Conservation (phyloP, 2,888 invertebrate species). For the Trissonchulus sp. region DNA sequence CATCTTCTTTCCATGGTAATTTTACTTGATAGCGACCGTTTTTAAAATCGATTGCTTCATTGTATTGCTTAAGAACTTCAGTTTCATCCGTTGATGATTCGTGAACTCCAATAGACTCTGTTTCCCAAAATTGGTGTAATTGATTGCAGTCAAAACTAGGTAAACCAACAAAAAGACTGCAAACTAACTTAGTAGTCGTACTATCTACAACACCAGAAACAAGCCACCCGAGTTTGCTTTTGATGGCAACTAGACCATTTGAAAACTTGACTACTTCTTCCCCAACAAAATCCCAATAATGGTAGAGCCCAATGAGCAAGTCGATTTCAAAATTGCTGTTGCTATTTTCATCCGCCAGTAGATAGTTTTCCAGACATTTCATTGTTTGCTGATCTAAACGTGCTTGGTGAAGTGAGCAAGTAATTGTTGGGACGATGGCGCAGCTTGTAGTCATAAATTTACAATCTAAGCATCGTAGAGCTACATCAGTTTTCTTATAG, state of each 20-base stretch:
- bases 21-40: neutral
- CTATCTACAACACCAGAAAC: too few species aligned
- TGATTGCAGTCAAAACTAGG: too few species aligned
- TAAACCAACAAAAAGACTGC: too few species aligned
- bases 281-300: neutral
- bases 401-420: neutral
- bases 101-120: neutral
- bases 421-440: neutral
- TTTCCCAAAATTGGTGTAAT: too few species aligned
- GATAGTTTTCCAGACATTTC: neutral
- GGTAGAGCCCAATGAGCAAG: neutral
- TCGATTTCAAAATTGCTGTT: neutral
- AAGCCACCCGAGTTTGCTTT: too few species aligned
- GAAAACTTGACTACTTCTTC: too few species aligned
- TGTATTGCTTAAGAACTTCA: too few species aligned
- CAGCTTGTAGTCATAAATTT: neutral
- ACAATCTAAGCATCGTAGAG: neutral
- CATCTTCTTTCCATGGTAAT: neutral
- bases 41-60: too few species aligned
- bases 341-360: neutral
- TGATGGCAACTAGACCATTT: too few species aligned
- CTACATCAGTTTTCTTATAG: constrained; percentile 2
- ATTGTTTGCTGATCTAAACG: neutral
- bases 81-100: too few species aligned
- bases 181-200: too few species aligned